Evolutionary conservation across 2,113 vertebrate species (phyloP).

Genomic region (Poeciliopsis occidentalis): DNA sequence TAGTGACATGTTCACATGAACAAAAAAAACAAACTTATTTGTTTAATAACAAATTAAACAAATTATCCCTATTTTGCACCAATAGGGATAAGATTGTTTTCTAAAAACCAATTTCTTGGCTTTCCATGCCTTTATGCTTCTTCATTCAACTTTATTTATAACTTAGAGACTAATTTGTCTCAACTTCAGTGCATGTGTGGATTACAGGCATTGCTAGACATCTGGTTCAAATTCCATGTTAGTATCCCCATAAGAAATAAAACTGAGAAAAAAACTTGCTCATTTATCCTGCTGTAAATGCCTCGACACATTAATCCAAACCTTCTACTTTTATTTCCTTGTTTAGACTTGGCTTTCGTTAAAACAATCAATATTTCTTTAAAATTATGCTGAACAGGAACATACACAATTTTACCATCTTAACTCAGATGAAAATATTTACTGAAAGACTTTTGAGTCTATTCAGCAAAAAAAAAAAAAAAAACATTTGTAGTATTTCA

Average conservation of each 20-base stretch:
- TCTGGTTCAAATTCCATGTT: neutral
- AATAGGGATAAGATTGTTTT: no score
- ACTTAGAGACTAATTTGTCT: neutral
- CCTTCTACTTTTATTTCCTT: neutral
- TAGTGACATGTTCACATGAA: no score
- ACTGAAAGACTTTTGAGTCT: neutral
- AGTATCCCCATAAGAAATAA: neutral
- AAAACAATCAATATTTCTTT: neutral
- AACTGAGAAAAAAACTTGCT: neutral
- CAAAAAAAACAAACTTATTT: no score
- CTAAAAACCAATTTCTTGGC: no score
- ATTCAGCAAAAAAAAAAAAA: neutral
- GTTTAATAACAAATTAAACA: no score
- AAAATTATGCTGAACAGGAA: neutral
- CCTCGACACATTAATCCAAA: neutral
- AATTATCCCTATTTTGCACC: no score
- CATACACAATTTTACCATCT: neutral
- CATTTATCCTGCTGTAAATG: neutral
- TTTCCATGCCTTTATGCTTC: no score
- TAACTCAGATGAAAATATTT: neutral
- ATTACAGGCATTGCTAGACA: neutral
- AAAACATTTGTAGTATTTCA: neutral
- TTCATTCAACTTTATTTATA: neutral
- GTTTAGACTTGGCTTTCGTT: neutral
- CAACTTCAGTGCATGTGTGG: neutral